These are phyloP conservation scores for Acromyrmex echinatior DNA, from an alignment of 1,140 invertebrate species.

Conservation along the genomic window DNA sequence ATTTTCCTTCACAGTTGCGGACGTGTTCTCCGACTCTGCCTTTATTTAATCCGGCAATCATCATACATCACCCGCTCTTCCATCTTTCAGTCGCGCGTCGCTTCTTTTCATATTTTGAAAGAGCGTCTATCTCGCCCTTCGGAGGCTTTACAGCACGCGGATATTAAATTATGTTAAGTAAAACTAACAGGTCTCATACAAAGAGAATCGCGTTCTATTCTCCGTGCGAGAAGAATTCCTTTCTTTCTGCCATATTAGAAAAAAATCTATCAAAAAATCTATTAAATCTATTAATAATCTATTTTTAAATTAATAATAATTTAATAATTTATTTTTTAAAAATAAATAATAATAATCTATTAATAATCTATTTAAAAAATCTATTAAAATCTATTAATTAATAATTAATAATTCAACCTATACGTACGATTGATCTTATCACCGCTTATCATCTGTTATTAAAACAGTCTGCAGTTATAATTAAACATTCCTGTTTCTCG, in stretches of 20 bases:
- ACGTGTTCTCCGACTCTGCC: conserved; percentile 17
- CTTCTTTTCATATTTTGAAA: conserved; percentile 56
- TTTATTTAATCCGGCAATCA: conserved; percentile 61
- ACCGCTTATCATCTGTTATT: not conserved
- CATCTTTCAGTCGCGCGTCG: conserved; percentile 50
- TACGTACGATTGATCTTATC: not conserved
- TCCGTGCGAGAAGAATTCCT: not conserved
- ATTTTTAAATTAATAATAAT: too few relatives aligned
- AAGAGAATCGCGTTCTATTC: conserved; percentile 4
- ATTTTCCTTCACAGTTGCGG: not conserved
- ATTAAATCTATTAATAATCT: too few relatives aligned
- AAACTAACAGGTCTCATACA: conserved; percentile 44
- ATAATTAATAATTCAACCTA: not conserved
- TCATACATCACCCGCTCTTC: conserved; percentile 57
- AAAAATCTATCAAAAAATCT: not conserved
- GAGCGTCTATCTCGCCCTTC: conserved; percentile 16
- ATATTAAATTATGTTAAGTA: conserved; percentile 53
- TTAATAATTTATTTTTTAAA: too few relatives aligned
- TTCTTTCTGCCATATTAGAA: not conserved
- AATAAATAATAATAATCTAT: too few relatives aligned
- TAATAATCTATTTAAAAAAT: too few relatives aligned
- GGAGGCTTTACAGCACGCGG: conserved; percentile 18
- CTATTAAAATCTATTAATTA: too few relatives aligned
- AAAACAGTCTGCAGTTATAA: not conserved
- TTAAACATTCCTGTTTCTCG: not conserved